Evolutionary conservation across 2,888 invertebrate species (phyloP).

Genomic region (Drosophila emarginata): DNA sequence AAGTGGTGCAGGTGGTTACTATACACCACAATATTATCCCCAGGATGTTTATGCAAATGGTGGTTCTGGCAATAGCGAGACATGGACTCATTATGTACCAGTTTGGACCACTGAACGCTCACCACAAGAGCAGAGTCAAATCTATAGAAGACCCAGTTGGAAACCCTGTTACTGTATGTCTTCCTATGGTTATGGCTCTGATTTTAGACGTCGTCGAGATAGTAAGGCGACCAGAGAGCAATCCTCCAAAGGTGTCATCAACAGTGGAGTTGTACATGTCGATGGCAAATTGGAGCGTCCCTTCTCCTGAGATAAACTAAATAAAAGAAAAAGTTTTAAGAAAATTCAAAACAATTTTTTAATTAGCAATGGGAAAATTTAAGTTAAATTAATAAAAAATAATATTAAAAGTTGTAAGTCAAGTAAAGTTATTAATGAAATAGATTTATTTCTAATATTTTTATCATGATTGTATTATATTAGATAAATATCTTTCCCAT

Average conservation of each 20-base stretch:
- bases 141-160: slow-evolving; percentile 80
- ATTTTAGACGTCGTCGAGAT: slow-evolving; percentile 73
- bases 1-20: slow-evolving; percentile 50
- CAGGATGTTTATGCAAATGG: slow-evolving; percentile 68
- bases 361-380: background rate
- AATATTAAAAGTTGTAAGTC: too few relatives aligned
- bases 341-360: background rate
- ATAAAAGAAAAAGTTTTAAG: background rate
- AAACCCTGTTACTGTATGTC: slow-evolving; percentile 81
- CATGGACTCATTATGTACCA: slow-evolving; percentile 81
- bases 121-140: slow-evolving; percentile 72
- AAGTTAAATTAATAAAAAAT: too few relatives aligned
- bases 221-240: slow-evolving; percentile 37
- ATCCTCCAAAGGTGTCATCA: slow-evolving; percentile 23
- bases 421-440: too few relatives aligned
- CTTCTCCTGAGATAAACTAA: slow-evolving; percentile 57
- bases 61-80: slow-evolving; percentile 69
- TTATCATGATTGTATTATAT: too few relatives aligned
- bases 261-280: slow-evolving; percentile 61
- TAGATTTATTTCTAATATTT: too few relatives aligned
- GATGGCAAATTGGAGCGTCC: slow-evolving; percentile 80
- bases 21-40: slow-evolving; percentile 72
- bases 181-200: slow-evolving; percentile 47
- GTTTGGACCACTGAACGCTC: slow-evolving; percentile 80
- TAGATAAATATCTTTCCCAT: too few relatives aligned